These are phyloP conservation scores for Pollimyrus isidori DNA, from an alignment of 2,113 vertebrate species.

Conservation along the genomic window DNA sequence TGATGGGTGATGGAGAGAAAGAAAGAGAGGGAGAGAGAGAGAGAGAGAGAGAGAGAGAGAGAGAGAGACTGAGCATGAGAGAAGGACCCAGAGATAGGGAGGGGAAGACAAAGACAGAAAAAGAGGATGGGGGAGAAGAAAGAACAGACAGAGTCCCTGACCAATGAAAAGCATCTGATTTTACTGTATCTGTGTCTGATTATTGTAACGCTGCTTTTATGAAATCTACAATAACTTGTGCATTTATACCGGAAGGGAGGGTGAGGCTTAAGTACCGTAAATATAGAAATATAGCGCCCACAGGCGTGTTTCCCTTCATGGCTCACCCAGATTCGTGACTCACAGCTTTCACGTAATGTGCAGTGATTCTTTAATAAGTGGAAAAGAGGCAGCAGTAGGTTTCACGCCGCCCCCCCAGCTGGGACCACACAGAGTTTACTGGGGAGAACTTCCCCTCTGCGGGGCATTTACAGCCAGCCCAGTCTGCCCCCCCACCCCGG, in stretches of 20 bases:
- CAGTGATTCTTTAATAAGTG: slow-evolving; percentile 41
- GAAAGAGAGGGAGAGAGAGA: neutral
- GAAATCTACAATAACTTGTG: neutral
- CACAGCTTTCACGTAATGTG: slow-evolving; percentile 9
- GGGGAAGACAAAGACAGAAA: neutral
- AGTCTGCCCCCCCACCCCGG: slow-evolving; percentile 40
- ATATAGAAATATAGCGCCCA: neutral
- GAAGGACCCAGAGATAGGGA: neutral
- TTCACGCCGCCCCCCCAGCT: slow-evolving; percentile 35
- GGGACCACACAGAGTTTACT: slow-evolving; percentile 50
- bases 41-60: neutral
- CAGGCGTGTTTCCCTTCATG: neutral
- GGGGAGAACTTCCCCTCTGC: slow-evolving; percentile 40
- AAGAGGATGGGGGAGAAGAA: neutral
- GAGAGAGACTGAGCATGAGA: neutral
- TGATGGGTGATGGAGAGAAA: neutral
- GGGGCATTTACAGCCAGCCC: slow-evolving; percentile 33
- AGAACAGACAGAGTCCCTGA: neutral
- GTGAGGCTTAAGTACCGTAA: neutral
- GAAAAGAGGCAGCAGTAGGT: slow-evolving; percentile 34
- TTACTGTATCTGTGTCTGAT: neutral
- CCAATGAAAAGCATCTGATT: neutral
- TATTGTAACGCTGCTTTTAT: neutral
- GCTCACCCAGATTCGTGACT: neutral
- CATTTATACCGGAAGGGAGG: neutral